Evolutionary conservation across 2,888 invertebrate species (phyloP), one percentile per base, ranked within the genome.

Genomic region (Rotaria sp.): DNA sequence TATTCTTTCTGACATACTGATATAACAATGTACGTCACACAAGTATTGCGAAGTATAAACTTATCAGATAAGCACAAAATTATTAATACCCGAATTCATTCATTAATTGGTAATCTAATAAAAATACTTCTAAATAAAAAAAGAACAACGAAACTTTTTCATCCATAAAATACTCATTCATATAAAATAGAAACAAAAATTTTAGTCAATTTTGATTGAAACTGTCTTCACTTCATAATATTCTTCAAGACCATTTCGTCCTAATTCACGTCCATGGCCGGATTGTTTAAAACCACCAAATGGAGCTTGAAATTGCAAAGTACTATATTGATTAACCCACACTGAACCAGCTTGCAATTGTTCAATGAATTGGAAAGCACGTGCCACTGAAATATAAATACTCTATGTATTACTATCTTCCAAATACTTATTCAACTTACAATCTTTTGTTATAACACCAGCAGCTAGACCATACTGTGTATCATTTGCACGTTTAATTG

Each of bases 261-360:
- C 41, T 45, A 96, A 94, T 92, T 98, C 98, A 87, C 97, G 94
- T 7, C 98, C 97, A 89, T 95, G 93, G 7, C 97, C 98, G 1
- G 96, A 96, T 88, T 89, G 89, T 87, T 89, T 90, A 86, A 88
- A 90, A 24, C 89, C 89, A 75, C 89, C 90, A 88, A 90, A 90
- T 52, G 96, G 96, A 75, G 94, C 94, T 90, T 96, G 95, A 2
- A n/a, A n/a, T n/a, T n/a, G n/a, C n/a, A n/a, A n/a, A n/a, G n/a
- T n/a, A n/a, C n/a, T n/a, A n/a, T 89, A 90, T 59, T 89, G 89
- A 86, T 90, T 90, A 5, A 90, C 88, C 89, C 87, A 88, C 26
- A 88, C 88, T 50, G 88, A 87, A 35, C 87, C 88, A 57, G 87
- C 87, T 74, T 87, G 80, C 10, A 88, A 35, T 48, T 85, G 80